Evolutionary conservation across 92 coral and sea anemone species (phyloP).

Genomic region (Scolanthus callimorphus): DNA sequence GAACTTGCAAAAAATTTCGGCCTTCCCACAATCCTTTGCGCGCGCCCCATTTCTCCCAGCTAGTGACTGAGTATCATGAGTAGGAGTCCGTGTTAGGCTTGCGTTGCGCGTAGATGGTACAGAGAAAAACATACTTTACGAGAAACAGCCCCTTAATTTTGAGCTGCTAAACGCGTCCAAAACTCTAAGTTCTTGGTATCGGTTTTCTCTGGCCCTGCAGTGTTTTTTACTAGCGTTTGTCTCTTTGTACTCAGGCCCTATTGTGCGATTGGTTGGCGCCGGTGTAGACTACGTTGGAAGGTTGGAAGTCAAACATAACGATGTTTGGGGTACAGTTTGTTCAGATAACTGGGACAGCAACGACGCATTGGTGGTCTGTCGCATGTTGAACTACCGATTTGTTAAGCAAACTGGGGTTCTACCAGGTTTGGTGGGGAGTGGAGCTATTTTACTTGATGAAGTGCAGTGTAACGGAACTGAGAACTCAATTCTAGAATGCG

Average conservation of each 20-base stretch:
- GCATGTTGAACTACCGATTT: slow-evolving; percentile 43
- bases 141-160: no score
- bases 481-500: slow-evolving; percentile 31
- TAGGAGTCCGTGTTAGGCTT: no score
- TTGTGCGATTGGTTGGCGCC: slow-evolving; percentile 26
- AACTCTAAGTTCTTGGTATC: no score
- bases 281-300: slow-evolving; percentile 27
- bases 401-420: slow-evolving; percentile 12
- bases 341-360: slow-evolving; percentile 45
- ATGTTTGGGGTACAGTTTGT: slow-evolving; percentile 65
- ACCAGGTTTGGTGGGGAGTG: slow-evolving; percentile 15
- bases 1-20: neutral
- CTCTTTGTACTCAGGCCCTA: no score
- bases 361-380: slow-evolving; percentile 55
- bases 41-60: slow-evolving; percentile 1
- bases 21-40: neutral
- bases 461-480: slow-evolving; percentile 65
- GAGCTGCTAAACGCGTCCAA: no score
- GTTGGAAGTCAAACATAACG: slow-evolving; percentile 45
- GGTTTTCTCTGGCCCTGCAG: no score
- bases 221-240: no score
- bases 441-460: slow-evolving; percentile 47
- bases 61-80: no score
- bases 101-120: no score
- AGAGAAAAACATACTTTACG: no score